A percentile compares a stretch with the other conserved stretches of the same genome.
Evolutionary conservation across 2,113 vertebrate genomes (phyloP).

Genomic region (Motacilla tschutschensis): DNA sequence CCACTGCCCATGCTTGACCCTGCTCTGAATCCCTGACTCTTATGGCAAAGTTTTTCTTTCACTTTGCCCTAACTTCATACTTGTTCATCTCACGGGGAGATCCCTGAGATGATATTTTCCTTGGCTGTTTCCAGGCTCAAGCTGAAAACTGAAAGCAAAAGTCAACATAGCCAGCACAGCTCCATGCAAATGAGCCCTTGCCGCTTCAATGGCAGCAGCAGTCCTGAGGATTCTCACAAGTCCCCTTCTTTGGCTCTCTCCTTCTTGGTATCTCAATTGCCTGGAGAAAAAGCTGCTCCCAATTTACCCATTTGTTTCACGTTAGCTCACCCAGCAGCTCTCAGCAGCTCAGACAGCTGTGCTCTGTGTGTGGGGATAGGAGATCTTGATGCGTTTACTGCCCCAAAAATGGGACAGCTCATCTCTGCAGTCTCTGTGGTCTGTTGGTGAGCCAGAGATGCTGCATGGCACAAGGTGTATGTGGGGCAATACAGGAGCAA

Average conservation of each 20-base stretch:
- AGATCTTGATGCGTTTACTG: neutral
- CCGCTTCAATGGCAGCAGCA: rapidly evolving
- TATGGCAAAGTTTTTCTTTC: neutral
- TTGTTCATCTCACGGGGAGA: neutral
- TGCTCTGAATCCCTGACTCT: neutral
- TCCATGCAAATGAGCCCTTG: rapidly evolving
- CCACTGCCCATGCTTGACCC: rapidly evolving
- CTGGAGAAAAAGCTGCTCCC: neutral
- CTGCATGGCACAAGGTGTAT: rapidly evolving
- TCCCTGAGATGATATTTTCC: neutral
- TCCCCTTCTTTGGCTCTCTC: neutral
- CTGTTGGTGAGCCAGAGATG: neutral
- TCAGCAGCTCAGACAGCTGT: neutral
- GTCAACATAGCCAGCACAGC: rapidly evolving
- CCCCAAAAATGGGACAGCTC: neutral
- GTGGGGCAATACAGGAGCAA: neutral
- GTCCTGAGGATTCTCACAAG: neutral
- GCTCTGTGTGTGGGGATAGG: neutral
- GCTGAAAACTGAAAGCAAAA: neutral
- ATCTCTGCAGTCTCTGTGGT: rapidly evolving
- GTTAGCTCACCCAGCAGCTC: neutral
- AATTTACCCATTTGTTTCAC: neutral
- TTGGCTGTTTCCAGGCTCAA: neutral
- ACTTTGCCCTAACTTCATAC: neutral
- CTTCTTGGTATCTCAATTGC: neutral